A percentile compares a stretch with the other conserved stretches of the same genome.
phyloP scores from a whole-genome alignment of 2,797 vertebrate genomes.

The Nasua narica region DNA sequence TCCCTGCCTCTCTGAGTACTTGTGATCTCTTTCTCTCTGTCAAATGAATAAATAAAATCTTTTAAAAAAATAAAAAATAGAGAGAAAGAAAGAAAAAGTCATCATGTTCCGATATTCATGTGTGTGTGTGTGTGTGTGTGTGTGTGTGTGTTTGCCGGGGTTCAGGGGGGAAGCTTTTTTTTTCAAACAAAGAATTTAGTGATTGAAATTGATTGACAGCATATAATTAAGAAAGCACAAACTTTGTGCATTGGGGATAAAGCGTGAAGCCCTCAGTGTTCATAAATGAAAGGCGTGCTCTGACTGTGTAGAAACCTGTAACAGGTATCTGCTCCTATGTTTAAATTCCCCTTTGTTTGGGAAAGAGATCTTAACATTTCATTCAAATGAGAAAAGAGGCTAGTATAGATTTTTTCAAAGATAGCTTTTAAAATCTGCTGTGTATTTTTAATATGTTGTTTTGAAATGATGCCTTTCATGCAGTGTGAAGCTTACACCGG shows the following conservation, averaged over 20 bases:
- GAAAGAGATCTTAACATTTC: slow-evolving; percentile 23
- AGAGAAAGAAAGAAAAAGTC: neutral
- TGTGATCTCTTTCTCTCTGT: too few species aligned
- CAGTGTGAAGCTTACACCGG: neutral
- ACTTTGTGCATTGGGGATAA: neutral
- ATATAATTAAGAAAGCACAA: neutral
- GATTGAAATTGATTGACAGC: neutral
- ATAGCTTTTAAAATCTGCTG: slow-evolving; percentile 1
- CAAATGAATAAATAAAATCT: too few species aligned
- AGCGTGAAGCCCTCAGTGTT: neutral
- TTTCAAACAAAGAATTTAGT: neutral
- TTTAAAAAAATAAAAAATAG: too few species aligned
- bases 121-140: neutral
- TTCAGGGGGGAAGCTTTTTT: neutral
- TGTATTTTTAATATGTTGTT: slow-evolving; percentile 30
- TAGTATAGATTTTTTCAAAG: slow-evolving; percentile 24
- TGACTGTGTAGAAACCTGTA: neutral
- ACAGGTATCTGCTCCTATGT: neutral
- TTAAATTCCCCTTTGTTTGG: neutral
- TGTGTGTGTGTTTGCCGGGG: neutral
- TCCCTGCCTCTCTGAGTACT: too few species aligned
- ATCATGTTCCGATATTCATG: neutral
- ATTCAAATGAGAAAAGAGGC: slow-evolving; percentile 31
- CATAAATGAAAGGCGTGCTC: neutral
- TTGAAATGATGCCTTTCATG: neutral